Percentiles rank a stretch among this genome's conserved stretches.
Evolutionary conservation across 2,888 invertebrate genomes (phyloP).

Genomic region (Abscondita cerata): DNA sequence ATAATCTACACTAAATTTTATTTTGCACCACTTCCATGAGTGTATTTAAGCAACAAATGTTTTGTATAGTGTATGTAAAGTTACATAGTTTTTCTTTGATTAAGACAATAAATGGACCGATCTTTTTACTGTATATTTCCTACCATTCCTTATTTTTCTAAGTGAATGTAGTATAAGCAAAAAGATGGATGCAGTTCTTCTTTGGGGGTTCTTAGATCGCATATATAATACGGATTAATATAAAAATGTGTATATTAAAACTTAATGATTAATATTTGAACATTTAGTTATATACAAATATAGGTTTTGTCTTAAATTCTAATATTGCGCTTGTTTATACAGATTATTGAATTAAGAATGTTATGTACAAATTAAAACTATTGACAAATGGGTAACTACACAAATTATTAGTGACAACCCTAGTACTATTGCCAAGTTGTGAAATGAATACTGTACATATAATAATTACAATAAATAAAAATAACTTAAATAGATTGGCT

Average conservation of each 20-base stretch:
- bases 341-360: conserved; percentile 3
- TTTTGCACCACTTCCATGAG: too few species aligned
- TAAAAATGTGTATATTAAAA: conserved; percentile 1
- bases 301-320: conserved; percentile 14
- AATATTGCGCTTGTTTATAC: conserved; percentile 26
- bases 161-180: too few species aligned
- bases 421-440: conserved; percentile 5
- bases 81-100: too few species aligned
- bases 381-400: conserved; percentile 22
- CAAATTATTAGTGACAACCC: conserved; percentile 13
- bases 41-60: too few species aligned
- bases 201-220: too few species aligned
- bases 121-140: too few species aligned
- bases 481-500: conserved; percentile 22
- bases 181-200: too few species aligned
- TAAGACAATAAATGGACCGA: too few species aligned
- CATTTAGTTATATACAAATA: conserved; percentile 19
- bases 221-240: too few species aligned
- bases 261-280: conserved; percentile 5
- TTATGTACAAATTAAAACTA: conserved; percentile 13
- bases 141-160: too few species aligned
- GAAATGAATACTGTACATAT: conserved; percentile 18
- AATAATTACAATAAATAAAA: conserved; percentile 30
- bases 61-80: too few species aligned
- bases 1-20: too few species aligned